Percentiles rank a stretch among this genome's conserved stretches.
These are phyloP conservation scores for Acridotheres tristis DNA, from an alignment of 2,797 vertebrate genomes.

Conservation along the genomic window DNA sequence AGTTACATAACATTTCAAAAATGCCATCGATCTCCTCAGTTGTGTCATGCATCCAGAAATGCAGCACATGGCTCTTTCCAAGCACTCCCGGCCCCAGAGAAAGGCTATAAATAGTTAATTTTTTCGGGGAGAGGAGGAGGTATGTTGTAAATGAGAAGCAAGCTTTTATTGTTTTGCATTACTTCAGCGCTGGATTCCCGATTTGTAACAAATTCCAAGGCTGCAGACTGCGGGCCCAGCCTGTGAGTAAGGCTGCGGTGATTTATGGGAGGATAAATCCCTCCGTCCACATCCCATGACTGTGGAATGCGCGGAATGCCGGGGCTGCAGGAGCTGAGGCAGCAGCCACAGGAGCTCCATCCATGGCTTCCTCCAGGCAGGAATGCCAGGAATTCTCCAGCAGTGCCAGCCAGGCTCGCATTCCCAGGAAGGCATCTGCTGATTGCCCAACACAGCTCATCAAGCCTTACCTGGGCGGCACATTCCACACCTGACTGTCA, in stretches of 20 bases:
- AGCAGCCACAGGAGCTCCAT: slow-evolving; percentile 58
- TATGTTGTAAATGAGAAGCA: not conserved
- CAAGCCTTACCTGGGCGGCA: slow-evolving; percentile 36
- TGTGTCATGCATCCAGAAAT: not conserved
- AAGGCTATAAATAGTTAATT: slow-evolving; percentile 16
- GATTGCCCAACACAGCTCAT: not conserved
- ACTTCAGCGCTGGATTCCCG: slow-evolving; percentile 74
- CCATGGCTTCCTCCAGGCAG: slow-evolving; percentile 67
- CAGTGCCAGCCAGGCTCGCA: slow-evolving; percentile 52
- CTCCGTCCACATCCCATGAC: slow-evolving; percentile 68
- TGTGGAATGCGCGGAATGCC: slow-evolving; percentile 79
- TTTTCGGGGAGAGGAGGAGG: not conserved
- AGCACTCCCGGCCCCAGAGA: not conserved
- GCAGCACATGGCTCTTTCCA: not conserved
- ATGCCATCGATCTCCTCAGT: not conserved
- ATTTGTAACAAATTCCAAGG: slow-evolving; percentile 77
- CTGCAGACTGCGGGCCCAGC: slow-evolving; percentile 75
- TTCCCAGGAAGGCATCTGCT: slow-evolving; percentile 40
- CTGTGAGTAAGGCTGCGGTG: slow-evolving; percentile 79
- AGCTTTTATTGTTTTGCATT: slow-evolving; percentile 71
- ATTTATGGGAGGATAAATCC: slow-evolving; percentile 85
- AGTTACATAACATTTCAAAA: slow-evolving; percentile 3
- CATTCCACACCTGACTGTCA: slow-evolving; percentile 18
- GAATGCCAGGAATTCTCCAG: slow-evolving; percentile 73
- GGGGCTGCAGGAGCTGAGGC: slow-evolving; percentile 71